Conservation (phyloP, 1,140 invertebrate genomes). For the Heliconius hermathena region DNA sequence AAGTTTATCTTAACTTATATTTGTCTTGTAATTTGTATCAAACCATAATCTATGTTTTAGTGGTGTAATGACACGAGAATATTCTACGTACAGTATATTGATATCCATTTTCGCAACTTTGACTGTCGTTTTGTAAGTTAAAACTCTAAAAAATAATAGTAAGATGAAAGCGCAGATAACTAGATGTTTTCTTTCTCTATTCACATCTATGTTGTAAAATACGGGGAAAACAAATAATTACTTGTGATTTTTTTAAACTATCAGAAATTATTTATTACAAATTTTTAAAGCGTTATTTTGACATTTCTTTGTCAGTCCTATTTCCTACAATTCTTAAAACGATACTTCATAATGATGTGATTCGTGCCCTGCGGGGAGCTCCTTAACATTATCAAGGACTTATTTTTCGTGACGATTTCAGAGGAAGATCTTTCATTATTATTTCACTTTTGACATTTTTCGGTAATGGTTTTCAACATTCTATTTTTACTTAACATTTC, state of each 20-base stretch:
- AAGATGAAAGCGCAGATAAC: too few species aligned
- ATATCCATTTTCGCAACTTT: background rate
- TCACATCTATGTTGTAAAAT: background rate
- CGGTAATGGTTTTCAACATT: constrained; percentile 34
- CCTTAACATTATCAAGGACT: constrained; percentile 48
- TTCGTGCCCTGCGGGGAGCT: constrained; percentile 45
- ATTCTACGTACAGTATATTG: background rate
- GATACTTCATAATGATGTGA: constrained; percentile 61
- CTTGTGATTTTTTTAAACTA: background rate
- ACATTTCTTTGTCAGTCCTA: constrained; percentile 52
- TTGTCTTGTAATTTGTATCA: constrained; percentile 11
- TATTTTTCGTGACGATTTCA: constrained; percentile 42
- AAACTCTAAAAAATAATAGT: too few species aligned
- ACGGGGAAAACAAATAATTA: background rate
- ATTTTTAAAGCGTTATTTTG: constrained; percentile 45
- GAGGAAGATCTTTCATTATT: constrained; percentile 38
- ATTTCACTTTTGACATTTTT: constrained; percentile 37
- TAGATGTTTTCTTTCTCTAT: too few species aligned
- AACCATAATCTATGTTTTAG: background rate
- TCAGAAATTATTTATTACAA: constrained; percentile 23
- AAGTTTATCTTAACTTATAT: constrained; percentile 15
- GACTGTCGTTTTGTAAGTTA: too few species aligned
- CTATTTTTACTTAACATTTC: constrained; percentile 2
- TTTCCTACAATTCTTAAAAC: constrained; percentile 48
- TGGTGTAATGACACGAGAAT: background rate